Base-by-base conservation (phyloP, 2,888 invertebrate genomes). In the Eristalinus sepulchralis region DNA sequence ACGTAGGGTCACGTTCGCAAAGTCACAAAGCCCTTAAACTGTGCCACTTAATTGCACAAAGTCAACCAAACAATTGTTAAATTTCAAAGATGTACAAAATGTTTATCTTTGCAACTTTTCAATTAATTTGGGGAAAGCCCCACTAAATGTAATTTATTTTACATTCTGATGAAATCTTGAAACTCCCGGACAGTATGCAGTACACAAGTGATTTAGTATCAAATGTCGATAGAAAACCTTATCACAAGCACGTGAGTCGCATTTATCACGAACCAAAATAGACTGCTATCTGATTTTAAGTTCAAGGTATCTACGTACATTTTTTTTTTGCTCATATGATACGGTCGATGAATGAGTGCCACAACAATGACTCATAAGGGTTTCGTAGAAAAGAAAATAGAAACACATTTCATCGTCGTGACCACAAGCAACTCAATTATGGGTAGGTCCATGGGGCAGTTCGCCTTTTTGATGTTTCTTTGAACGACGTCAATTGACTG, bases 161-260 rank as follows among this genome's bases (percentile, higher is more conserved):
- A 47, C 17, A 17, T n/a, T 47, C 8, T 17, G 47, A 47, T 47
- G 8, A 47, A 47, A 47, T 47, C 17, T 47, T 17, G 5, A 6
- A 34, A 34, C 34, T 10, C 6, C 34, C 34, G 1, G 1, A 34
- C 34, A 34, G 10, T 34, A 9, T 10, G 8, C 34, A 9, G 10
- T 34, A 34, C 34, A 34, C 34, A 34, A 34, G 34, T 34, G 34
- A 10, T 34, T 10, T 34, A 1, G 9, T 34, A 34, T 53, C 17
- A 31, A 17, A 53, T 31, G 17, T 31, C 22, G 66, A 53, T 53
- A 53, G 17, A 4, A 24, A 47, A 64, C 11, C 17, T 31, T 67
- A 67, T 53, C 66, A 47, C 27, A 53, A 27, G 66, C 66, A 67
- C 66, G 66, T 67, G 66, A 67, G 66, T 47, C 53, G 27, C 17